A percentile compares a stretch with the other conserved stretches of the same genome.
phyloP scores from a whole-genome alignment of 2,797 vertebrate genomes.

The Crenichthys baileyi region DNA sequence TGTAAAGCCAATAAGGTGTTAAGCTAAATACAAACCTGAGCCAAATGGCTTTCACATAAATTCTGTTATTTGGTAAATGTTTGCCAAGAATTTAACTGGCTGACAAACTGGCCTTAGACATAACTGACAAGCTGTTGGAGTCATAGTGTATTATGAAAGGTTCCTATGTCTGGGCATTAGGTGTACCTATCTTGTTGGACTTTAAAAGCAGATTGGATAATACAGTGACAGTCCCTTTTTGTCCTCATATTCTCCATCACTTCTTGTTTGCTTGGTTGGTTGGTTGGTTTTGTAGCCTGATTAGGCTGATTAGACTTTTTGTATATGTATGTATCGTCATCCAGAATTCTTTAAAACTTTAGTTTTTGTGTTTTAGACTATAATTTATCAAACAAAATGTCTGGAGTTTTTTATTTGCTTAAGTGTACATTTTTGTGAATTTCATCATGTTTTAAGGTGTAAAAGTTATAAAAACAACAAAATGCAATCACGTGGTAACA shows the following conservation, averaged over 20 bases:
- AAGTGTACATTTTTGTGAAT: neutral
- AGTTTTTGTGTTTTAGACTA: neutral
- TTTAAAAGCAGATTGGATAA: neutral
- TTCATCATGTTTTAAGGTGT: neutral
- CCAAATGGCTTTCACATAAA: neutral
- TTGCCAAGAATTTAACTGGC: conserved; percentile 1
- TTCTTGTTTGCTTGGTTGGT: neutral
- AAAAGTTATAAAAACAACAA: neutral
- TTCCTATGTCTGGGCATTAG: neutral
- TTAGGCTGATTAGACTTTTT: neutral
- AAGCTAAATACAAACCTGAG: neutral
- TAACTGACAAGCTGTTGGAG: neutral
- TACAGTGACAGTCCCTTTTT: neutral
- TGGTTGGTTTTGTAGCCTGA: neutral
- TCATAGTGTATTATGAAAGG: neutral
- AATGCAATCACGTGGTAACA: neutral
- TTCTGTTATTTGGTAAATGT: neutral
- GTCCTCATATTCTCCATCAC: neutral
- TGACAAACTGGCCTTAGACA: neutral
- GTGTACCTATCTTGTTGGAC: neutral
- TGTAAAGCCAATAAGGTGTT: neutral
- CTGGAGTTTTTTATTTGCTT: neutral
- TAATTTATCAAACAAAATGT: neutral
- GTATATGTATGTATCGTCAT: neutral
- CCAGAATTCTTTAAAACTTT: neutral